Evolutionary conservation across 2,888 invertebrate genomes (phyloP), one percentile per base, ranked within the genome.

Genomic region (Argynnis bischoffii): DNA sequence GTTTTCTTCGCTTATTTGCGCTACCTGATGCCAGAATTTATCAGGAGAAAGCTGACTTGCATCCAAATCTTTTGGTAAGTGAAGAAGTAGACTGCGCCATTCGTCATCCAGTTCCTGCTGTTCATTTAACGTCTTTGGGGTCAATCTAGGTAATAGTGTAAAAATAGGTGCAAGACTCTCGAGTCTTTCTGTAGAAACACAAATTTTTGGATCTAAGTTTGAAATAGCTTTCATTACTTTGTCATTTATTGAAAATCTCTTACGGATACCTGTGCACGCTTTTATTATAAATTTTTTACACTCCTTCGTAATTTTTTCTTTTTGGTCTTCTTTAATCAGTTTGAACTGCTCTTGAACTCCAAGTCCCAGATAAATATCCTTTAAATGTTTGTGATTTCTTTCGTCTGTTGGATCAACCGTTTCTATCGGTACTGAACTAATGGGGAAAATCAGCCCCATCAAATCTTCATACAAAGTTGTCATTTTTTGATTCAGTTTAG

Each of bases 401-500:
- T 59, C 59, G 54, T 66, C 60, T 35, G 66, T 66, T 18, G 66
- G 66, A 46, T 66, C 66, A 35, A 66, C 60, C 18, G 11, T 26
- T 21, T 66, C 66, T 41, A 31, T 31, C 31, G 6, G 31, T 31
- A 31, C 31, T 4, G 4, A 31, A 31, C 31, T 31, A 31, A 31
- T 31, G 31, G 31, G 31, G 6, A 31, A 31, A 31, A 31, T 31
- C 31, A 31, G 31, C 31, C 0, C 3, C 6, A 31, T 31, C 31
- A 66, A 59, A 26, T 59, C 53, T 48, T 14, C 54, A 53, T 57
- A 59, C 54, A 68, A 48, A n/a, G 59, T 41, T 13, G 15, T 16
- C 21, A 54, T 54, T 54, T 54, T 55, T 15, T 21, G 26, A 57
- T 47, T 56, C 15, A 54, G 14, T 61, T 65, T 51, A 48, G 55